Percentiles rank a stretch among this genome's conserved stretches.
Evolutionary conservation across 2,797 vertebrate species (phyloP).

Genomic region (Podarcis lilfordi): DNA sequence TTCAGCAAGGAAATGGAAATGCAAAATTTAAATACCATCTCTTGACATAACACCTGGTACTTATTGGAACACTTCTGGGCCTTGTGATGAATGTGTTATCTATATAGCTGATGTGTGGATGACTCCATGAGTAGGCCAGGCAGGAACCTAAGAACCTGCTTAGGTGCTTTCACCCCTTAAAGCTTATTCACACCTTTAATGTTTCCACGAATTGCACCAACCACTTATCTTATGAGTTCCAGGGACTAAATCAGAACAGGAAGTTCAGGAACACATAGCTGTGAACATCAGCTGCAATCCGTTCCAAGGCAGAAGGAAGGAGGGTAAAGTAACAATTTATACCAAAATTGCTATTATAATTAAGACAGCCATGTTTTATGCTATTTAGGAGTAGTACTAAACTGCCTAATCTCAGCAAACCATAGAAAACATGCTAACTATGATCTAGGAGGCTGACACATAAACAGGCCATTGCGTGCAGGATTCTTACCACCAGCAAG

Average conservation of each 20-base stretch:
- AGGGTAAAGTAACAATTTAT: neutral
- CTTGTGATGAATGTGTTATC: neutral
- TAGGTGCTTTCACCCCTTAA: neutral
- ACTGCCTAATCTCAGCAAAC: constrained; percentile 53
- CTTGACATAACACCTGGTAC: neutral
- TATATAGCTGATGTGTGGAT: neutral
- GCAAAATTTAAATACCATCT: neutral
- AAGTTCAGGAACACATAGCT: neutral
- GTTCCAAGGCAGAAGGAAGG: neutral
- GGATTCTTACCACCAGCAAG: constrained; percentile 94
- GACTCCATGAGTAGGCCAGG: neutral
- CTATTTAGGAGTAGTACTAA: constrained; percentile 63
- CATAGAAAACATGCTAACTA: constrained; percentile 36
- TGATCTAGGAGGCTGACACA: constrained; percentile 49
- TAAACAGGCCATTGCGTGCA: constrained; percentile 70
- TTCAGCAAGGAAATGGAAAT: neutral
- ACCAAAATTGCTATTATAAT: constrained; percentile 21
- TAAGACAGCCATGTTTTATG: constrained; percentile 76
- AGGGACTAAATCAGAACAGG: neutral
- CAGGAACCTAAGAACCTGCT: neutral
- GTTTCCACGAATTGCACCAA: neutral
- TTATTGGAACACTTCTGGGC: neutral
- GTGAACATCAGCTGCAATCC: neutral
- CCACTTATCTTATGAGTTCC: neutral
- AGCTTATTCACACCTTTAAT: neutral